Evolutionary conservation across 2,113 vertebrate genomes (phyloP).

Genomic region (Rhadina sibilatrix): DNA sequence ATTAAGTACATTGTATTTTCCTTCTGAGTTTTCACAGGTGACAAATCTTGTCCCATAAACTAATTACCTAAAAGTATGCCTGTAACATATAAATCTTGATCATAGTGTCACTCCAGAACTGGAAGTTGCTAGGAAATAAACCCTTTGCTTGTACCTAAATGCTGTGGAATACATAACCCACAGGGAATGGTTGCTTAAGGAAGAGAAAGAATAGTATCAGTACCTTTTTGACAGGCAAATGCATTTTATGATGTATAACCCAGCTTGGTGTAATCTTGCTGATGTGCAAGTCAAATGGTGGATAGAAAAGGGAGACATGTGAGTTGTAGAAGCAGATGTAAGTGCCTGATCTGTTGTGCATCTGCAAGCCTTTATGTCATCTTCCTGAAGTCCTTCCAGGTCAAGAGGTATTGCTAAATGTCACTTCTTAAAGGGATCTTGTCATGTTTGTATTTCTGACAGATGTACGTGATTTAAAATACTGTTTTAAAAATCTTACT

Average conservation of each 20-base stretch:
- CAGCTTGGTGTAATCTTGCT: not conserved
- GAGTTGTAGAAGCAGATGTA: conserved; percentile 36
- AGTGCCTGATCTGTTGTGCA: not conserved
- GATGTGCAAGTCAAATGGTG: not conserved
- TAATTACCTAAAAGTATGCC: not conserved
- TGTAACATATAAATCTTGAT: not conserved
- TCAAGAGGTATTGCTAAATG: not conserved
- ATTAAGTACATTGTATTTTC: not conserved
- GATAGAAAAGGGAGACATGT: conserved; percentile 14
- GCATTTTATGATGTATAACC: not conserved
- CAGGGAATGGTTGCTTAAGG: not conserved
- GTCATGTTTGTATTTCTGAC: not conserved
- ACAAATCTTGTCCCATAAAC: not conserved
- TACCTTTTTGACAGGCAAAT: not conserved
- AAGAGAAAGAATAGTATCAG: not conserved
- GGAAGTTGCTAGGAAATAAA: not conserved
- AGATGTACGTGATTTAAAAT: not conserved
- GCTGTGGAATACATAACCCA: not conserved
- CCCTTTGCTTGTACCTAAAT: not conserved
- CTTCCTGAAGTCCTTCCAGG: not conserved
- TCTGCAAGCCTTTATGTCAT: not conserved
- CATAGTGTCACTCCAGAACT: not conserved
- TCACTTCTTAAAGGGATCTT: not conserved
- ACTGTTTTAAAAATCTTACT: not conserved
- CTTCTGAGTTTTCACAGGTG: not conserved